A percentile compares a stretch with the other conserved stretches of the same genome.
phyloP scores from a whole-genome alignment of 2,888 invertebrate species.

The Meghimatium bilineatum region DNA sequence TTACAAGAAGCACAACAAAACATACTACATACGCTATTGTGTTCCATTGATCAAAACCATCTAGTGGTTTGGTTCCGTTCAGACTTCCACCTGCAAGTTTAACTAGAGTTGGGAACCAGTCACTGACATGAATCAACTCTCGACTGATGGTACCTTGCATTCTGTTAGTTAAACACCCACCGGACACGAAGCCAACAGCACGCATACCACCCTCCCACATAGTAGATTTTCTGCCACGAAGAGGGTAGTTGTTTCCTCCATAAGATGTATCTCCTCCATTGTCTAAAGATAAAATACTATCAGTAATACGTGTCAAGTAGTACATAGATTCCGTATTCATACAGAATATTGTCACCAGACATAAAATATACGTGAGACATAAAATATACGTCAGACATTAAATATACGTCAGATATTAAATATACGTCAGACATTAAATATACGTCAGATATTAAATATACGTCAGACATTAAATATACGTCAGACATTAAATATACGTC shows the following conservation, averaged over 20 bases:
- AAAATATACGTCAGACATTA: no score
- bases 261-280: slow-evolving; percentile 73
- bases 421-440: no score
- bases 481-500: no score
- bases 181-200: slow-evolving; percentile 73
- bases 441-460: no score
- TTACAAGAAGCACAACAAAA: no score
- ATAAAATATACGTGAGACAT: no score
- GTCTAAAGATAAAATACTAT: slow-evolving; percentile 76
- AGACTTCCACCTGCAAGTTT: slow-evolving; percentile 64
- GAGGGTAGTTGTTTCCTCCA: slow-evolving; percentile 75
- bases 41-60: slow-evolving; percentile 73
- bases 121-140: slow-evolving; percentile 73
- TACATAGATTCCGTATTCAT: no score
- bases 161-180: slow-evolving; percentile 49
- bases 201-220: slow-evolving; percentile 75
- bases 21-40: slow-evolving; percentile 64
- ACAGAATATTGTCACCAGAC: no score
- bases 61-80: slow-evolving; percentile 67
- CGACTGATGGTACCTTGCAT: slow-evolving; percentile 48
- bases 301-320: no score
- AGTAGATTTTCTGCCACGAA: slow-evolving; percentile 73
- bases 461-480: no score
- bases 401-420: no score
- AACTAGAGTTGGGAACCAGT: slow-evolving; percentile 75